Base-by-base conservation (phyloP, 2,113 vertebrate genomes). In the Martes martes region DNA sequence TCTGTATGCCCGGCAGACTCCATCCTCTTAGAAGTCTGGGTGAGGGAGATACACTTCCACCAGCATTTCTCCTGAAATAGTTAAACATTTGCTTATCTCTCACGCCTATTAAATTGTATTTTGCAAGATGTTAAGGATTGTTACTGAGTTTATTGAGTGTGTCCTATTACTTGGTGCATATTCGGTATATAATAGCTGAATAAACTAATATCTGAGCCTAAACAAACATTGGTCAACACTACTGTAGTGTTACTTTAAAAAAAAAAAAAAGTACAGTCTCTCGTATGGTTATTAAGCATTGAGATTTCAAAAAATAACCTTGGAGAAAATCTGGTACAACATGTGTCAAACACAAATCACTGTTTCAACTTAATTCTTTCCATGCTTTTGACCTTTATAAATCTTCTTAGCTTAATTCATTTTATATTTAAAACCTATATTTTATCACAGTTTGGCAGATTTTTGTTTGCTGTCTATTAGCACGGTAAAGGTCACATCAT, bases 361-460 rank as follows among this genome's bases (percentile, higher is more conserved):
- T 76, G 31, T 95, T 97, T 85, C 91, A 82, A 50, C 81, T 98
- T 91, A 69, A 95, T 96, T 97, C 59, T 94, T 87, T 36, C 81
- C 55, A 71, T 89, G 81, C 57, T 96, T 88, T 97, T 98, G 96
- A 97, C 97, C 91, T 97, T 65, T 63, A 98, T 98, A 98, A 98
- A 98, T 98, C 97, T 97, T 95, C 97, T 98, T 98, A 97, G 81
- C 69, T 47, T 97, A 97, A 97, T 96, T 97, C 91, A 94, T 98
- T 97, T 87, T 96, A 88, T 96, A 91, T 87, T 97, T 84, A 98
- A 98, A 98, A 94, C 92, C 92, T 94, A 67, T 97, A 97, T 98
- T 99, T 98, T 96, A 98, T 98, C 98, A 97, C 11, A 92, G 7
- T 94, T 78, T 98, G 98, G 96, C 98, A 98, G 98, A 80, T 98